Evolutionary conservation across 1,140 invertebrate species (phyloP), one percentile per base, ranked within the genome.

Genomic region (Ceratosolen fusciceps): DNA sequence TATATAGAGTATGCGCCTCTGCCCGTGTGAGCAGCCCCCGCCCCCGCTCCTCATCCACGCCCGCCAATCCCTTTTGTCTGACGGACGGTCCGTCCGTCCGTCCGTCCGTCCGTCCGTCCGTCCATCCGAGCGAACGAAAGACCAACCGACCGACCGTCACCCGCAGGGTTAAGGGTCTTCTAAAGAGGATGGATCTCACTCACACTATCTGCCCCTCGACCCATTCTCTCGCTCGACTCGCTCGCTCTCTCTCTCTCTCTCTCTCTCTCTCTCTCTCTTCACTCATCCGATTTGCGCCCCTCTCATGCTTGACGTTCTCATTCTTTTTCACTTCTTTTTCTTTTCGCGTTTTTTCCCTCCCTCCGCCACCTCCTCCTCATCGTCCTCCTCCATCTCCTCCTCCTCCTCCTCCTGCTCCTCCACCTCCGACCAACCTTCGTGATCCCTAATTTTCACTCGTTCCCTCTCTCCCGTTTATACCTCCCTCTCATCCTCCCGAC

Each of bases 81-180:
- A 47, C 73, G 52, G 79, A 60, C 72, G 58, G 71, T 43, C 71
- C 21, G 58, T 14, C 26, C 26, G 60, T 54, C 73, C 65, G 74
- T 76, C 74, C 62, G 26, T 49, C 73, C 74, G 65, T 60, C 54
- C 74, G 62, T n/a, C n/a, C n/a, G 60, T 54, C 73, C 65, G 74
- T 76, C 74, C 62, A 39, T 49, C 73, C 74, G 65, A 68, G 65
- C 74, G 62, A 65, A 43, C 81, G 82, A 70, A 74, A 72, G 78
- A 79, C 75, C 82, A 79, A 80, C 79, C 85, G 82, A 79, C 82
- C 83, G 84, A 84, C 82, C 85, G 85, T 86, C 86, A 86, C 86
- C 85, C 86, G 85, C 85, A 86, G 85, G 85, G 86, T 86, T 86
- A 85, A 86, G 85, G 85, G 85, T 87, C 86, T 86, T 85, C 82